phyloP scores from a whole-genome alignment of 2,888 invertebrate species.

The Plagiodera versicolora region DNA sequence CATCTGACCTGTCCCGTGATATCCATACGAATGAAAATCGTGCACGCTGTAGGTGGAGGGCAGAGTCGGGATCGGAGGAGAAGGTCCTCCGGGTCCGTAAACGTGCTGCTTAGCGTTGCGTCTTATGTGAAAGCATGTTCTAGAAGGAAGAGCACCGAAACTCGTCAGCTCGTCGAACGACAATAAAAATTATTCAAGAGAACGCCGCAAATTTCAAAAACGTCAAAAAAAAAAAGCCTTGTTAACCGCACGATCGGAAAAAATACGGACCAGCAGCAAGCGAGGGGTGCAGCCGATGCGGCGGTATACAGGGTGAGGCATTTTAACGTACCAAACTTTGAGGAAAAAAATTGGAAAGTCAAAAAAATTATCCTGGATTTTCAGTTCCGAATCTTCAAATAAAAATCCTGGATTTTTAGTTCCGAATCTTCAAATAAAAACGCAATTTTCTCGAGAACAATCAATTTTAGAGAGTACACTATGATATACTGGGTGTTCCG shows the following conservation, averaged over 20 bases:
- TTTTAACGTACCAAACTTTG: neutral
- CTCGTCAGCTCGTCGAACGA: neutral
- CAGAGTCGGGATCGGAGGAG: constrained; percentile 80
- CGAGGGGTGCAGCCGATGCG: constrained; percentile 14
- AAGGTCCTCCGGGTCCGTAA: constrained; percentile 58
- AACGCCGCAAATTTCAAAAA: constrained; percentile 17
- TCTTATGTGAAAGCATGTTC: constrained; percentile 88
- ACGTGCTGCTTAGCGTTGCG: constrained; percentile 81
- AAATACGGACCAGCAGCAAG: constrained; percentile 21
- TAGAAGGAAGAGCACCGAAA: constrained; percentile 49
- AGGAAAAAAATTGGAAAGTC: no score
- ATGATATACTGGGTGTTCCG: no score
- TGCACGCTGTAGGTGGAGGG: constrained; percentile 93
- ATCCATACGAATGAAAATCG: constrained; percentile 89
- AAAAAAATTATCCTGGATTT: no score
- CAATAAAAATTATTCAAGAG: neutral
- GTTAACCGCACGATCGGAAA: constrained; percentile 15
- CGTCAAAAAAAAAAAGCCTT: constrained; percentile 23
- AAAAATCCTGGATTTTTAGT: no score
- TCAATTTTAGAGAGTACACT: no score
- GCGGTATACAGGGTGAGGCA: constrained; percentile 2
- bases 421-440: no score
- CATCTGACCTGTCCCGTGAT: constrained; percentile 70
- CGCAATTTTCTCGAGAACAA: no score
- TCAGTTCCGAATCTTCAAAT: no score